phyloP scores from a whole-genome alignment of 2,113 vertebrate species.

The Smithornis capensis region DNA sequence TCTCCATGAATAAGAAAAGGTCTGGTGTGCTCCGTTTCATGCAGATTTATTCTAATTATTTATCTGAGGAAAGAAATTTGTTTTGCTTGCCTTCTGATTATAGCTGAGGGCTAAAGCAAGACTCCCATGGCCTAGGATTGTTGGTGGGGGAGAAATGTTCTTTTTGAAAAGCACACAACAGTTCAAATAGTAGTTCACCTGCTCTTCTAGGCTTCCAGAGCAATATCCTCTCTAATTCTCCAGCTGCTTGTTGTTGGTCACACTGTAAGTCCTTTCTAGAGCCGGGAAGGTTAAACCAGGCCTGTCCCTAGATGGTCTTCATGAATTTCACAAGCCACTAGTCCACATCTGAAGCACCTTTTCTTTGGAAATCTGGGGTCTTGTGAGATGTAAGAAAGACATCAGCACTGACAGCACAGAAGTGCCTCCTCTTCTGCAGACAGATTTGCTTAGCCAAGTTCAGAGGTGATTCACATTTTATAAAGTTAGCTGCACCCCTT shows the following conservation, averaged over 20 bases:
- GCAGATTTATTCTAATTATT: background rate
- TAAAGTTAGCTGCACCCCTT: background rate
- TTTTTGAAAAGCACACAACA: background rate
- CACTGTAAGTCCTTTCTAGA: background rate
- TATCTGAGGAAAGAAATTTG: background rate
- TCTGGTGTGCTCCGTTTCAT: background rate
- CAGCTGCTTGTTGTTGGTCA: background rate
- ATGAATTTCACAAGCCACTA: background rate
- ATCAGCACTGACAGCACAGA: background rate
- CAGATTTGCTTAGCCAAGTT: background rate
- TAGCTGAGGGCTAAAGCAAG: background rate
- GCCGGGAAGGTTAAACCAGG: background rate
- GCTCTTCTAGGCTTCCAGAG: background rate
- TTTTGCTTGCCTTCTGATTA: background rate
- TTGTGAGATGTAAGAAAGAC: background rate
- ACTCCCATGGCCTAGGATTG: background rate
- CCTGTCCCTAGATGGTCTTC: background rate
- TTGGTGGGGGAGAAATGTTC: background rate
- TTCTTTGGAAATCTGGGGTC: background rate
- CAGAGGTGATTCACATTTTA: background rate
- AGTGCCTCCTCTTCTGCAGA: background rate
- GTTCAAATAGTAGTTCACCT: background rate
- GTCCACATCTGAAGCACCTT: background rate
- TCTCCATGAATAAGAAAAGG: background rate
- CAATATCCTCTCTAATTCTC: background rate